These are phyloP conservation scores for Leucophenga montana DNA, from an alignment of 2,888 invertebrate species.

Conservation along the genomic window DNA sequence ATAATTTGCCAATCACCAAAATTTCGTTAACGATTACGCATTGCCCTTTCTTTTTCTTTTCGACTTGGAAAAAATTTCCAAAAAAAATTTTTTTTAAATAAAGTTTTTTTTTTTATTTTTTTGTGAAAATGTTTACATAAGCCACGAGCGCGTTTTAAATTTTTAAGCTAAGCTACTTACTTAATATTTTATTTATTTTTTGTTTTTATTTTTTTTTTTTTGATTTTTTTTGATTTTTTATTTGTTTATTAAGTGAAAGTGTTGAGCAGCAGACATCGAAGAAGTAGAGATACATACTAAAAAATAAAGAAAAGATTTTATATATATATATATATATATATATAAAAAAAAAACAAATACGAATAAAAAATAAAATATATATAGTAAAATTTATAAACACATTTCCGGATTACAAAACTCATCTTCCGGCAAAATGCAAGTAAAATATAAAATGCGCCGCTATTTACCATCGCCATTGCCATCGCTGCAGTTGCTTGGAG, in stretches of 20 bases:
- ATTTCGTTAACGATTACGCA: background rate
- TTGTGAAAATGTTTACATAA: conserved; percentile 20
- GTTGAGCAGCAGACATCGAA: conserved; percentile 1
- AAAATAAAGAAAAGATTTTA: background rate
- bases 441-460: background rate
- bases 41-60: background rate
- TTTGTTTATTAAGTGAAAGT: conserved; percentile 17
- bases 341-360: background rate
- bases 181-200: conserved; percentile 9
- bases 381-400: background rate
- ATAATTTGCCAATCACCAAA: conserved; percentile 3
- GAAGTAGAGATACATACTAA: background rate
- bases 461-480: background rate
- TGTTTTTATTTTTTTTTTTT: conserved; percentile 3
- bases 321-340: background rate
- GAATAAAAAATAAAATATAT: background rate
- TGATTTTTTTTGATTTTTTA: background rate
- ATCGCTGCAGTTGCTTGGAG: background rate
- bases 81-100: background rate
- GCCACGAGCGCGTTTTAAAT: background rate
- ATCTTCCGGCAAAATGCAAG: background rate
- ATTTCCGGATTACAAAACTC: background rate
- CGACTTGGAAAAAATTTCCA: too few relatives aligned
- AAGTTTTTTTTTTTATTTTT: background rate
- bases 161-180: conserved; percentile 3